Conservation (phyloP, 1,140 invertebrate genomes). For the Ganaspis sp. region DNA sequence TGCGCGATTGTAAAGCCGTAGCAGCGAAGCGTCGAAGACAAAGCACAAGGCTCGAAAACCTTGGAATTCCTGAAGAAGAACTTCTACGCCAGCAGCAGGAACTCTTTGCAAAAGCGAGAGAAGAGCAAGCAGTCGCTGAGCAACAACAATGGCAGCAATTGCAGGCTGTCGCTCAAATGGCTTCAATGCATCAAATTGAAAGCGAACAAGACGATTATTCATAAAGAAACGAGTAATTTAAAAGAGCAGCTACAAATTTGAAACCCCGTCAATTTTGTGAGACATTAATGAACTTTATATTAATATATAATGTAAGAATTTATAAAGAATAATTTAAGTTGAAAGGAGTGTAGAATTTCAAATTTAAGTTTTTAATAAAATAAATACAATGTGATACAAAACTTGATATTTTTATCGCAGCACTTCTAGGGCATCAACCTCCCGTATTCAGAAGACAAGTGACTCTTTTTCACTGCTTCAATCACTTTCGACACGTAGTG, state of each 20-base stretch:
- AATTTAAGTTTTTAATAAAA: constrained; percentile 38
- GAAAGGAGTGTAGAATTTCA: constrained; percentile 23
- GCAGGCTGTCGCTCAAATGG: constrained; percentile 82
- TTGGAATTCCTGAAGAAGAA: constrained; percentile 98
- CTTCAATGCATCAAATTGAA: constrained; percentile 71
- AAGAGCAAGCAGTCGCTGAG: constrained; percentile 91
- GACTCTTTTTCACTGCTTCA: constrained; percentile 89
- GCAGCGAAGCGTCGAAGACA: constrained; percentile 95
- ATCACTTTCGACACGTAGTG: constrained; percentile 88
- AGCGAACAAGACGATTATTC: constrained; percentile 76
- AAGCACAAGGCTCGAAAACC: constrained; percentile 95
- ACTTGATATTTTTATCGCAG: neutral
- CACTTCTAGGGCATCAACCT: constrained; percentile 81
- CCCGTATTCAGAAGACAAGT: constrained; percentile 88
- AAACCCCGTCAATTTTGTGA: constrained; percentile 12
- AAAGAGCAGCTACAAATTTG: neutral
- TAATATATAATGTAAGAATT: constrained; percentile 25
- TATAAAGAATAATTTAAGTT: constrained; percentile 2
- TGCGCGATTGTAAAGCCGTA: constrained; percentile 97
- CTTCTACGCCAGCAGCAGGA: constrained; percentile 97
- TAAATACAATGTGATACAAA: constrained; percentile 38
- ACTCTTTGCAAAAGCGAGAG: constrained; percentile 96
- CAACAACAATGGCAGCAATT: constrained; percentile 93
- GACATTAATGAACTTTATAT: constrained; percentile 22
- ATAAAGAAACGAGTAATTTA: constrained; percentile 47